phyloP scores from a whole-genome alignment of 2,888 invertebrate genomes.

The Neocrepidodera transversa region DNA sequence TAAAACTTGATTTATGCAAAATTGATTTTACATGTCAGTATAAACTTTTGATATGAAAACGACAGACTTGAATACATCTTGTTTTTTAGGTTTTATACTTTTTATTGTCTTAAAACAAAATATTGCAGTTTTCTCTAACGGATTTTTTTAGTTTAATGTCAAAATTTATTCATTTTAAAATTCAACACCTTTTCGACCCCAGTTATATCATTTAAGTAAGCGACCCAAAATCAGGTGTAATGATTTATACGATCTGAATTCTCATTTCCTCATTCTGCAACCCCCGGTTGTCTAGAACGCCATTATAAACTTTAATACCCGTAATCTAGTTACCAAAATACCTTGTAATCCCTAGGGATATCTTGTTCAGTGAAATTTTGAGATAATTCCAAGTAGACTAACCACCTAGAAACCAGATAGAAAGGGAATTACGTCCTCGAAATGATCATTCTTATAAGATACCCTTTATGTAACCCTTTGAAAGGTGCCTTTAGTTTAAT shows the following conservation, averaged over 20 bases:
- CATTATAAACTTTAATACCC: slow-evolving; percentile 36
- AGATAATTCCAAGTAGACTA: slow-evolving; percentile 33
- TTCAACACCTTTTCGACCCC: no score
- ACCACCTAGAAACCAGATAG: slow-evolving; percentile 33
- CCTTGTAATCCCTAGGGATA: slow-evolving; percentile 35
- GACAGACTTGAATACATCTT: no score
- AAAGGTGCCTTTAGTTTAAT: no score
- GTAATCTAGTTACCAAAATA: slow-evolving; percentile 36
- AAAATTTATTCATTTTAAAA: no score
- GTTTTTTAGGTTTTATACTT: no score
- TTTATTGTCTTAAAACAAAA: no score
- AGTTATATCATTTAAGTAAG: background rate
- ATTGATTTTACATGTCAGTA: no score
- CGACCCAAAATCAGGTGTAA: slow-evolving; percentile 16
- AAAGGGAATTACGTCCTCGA: slow-evolving; percentile 18
- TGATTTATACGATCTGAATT: slow-evolving; percentile 28
- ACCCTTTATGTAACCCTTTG: background rate
- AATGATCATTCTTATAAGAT: slow-evolving; percentile 25
- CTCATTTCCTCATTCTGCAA: slow-evolving; percentile 29
- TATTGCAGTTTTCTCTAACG: no score
- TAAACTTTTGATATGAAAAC: no score
- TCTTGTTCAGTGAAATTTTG: slow-evolving; percentile 34
- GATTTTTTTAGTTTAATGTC: no score
- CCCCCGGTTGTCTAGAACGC: slow-evolving; percentile 28
- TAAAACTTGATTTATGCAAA: no score